Conservation (phyloP, 2,113 vertebrate genomes). For the Apistogramma diplotaenia region DNA sequence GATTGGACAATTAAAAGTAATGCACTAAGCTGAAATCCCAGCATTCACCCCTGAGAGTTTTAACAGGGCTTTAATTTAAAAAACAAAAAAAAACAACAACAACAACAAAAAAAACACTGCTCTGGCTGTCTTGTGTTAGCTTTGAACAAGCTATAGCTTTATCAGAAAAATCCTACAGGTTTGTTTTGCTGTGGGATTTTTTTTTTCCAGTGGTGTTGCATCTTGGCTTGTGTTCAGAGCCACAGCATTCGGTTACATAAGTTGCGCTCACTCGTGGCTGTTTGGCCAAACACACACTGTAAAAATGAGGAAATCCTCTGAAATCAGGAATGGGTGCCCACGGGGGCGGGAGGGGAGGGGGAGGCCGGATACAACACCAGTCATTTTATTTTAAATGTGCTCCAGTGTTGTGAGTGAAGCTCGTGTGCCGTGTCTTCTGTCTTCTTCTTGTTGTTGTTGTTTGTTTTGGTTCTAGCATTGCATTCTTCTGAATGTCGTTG, state of each 20-base stretch:
- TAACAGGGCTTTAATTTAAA: conserved; percentile 32
- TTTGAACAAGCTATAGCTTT: conserved; percentile 15
- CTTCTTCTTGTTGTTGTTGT: neutral
- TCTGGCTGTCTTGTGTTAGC: conserved; percentile 58
- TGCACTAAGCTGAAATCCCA: conserved; percentile 18
- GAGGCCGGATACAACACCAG: conserved; percentile 58
- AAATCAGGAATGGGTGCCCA: conserved; percentile 8
- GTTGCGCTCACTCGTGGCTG: neutral
- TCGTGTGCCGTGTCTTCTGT: conserved; percentile 49
- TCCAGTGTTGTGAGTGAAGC: conserved; percentile 54
- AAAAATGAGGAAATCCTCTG: conserved; percentile 20
- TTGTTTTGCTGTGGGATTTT: conserved; percentile 49
- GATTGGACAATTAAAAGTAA: conserved; percentile 33
- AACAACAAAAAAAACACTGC: conserved; percentile 52
- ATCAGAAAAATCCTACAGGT: conserved; percentile 45
- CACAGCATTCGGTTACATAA: neutral
- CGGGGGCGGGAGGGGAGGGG: too few relatives aligned
- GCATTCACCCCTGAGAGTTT: conserved; percentile 12
- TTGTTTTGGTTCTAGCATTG: conserved; percentile 1
- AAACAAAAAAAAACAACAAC: neutral
- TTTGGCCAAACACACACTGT: conserved; percentile 23
- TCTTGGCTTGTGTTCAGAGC: conserved; percentile 44
- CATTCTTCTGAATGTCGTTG: neutral
- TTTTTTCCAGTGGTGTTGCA: conserved; percentile 37
- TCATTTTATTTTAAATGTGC: conserved; percentile 57